These are phyloP conservation scores for Chlorops oryzae DNA, from an alignment of 1,140 invertebrate species.

Conservation along the genomic window DNA sequence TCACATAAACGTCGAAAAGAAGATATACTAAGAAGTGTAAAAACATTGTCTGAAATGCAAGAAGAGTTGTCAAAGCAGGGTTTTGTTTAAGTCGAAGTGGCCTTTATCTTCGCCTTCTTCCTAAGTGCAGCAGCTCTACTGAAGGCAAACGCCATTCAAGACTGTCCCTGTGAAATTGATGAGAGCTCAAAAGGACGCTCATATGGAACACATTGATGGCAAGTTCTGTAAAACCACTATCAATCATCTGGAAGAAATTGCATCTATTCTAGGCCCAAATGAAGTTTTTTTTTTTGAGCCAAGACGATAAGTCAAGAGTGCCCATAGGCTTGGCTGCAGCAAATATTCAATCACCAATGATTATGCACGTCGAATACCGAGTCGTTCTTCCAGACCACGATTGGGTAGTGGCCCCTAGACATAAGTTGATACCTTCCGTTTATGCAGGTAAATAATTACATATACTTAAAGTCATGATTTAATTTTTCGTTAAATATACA, in stretches of 20 bases:
- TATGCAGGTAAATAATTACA: conserved; percentile 41
- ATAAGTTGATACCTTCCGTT: conserved; percentile 43
- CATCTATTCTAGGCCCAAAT: conserved; percentile 26
- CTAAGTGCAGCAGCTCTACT: not conserved
- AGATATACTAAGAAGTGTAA: not conserved
- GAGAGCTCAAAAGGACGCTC: not conserved
- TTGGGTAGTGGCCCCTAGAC: conserved; percentile 40
- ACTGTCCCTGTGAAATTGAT: not conserved
- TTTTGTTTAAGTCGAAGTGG: not conserved
- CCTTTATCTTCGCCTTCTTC: not conserved
- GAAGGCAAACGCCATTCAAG: too few species aligned
- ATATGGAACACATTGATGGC: conserved; percentile 10
- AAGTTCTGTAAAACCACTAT: conserved; percentile 20
- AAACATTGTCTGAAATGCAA: not conserved
- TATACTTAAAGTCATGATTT: too few species aligned
- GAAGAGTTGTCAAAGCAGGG: not conserved
- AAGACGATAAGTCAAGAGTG: conserved; percentile 48
- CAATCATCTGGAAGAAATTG: conserved; percentile 15
- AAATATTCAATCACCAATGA: conserved; percentile 38
- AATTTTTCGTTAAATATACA: too few species aligned
- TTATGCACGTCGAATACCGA: conserved; percentile 46
- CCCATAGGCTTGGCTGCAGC: conserved; percentile 47
- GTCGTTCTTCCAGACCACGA: conserved; percentile 48
- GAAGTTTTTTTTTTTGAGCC: conserved; percentile 28
- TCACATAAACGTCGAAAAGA: not conserved